phyloP scores from a whole-genome alignment of 2,113 vertebrate species.

The Campylorhamphus procurvoides region DNA sequence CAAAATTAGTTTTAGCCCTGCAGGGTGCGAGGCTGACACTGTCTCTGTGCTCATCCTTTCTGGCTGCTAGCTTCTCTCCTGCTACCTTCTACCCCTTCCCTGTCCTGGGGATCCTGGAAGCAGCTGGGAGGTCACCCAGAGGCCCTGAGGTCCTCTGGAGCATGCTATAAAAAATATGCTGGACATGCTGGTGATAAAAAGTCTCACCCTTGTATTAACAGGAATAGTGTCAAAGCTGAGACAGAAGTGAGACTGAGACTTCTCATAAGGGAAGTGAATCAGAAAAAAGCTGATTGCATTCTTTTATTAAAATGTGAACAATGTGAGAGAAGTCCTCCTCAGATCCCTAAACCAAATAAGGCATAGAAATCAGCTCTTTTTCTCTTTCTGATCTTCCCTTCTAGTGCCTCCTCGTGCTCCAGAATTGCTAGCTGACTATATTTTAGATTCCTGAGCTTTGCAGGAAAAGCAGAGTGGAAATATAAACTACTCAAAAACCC shows the following conservation, averaged over 20 bases:
- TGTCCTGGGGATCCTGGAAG: background rate
- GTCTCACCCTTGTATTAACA: background rate
- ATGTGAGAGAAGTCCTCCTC: background rate
- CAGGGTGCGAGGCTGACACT: background rate
- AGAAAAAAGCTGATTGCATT: background rate
- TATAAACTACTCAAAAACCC: background rate
- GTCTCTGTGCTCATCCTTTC: background rate
- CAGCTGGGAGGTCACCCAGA: background rate
- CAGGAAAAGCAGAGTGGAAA: background rate
- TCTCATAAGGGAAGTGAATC: background rate
- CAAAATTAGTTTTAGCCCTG: accelerated
- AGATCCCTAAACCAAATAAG: conserved; percentile 40
- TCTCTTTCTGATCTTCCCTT: conserved; percentile 9
- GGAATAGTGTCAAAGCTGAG: background rate
- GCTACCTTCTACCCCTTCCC: background rate
- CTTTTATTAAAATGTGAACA: background rate
- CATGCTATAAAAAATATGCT: background rate
- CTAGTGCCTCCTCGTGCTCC: background rate
- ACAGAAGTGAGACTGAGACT: background rate
- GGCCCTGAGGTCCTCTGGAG: background rate
- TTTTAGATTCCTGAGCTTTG: background rate
- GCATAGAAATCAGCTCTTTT: conserved; percentile 4
- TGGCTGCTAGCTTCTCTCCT: background rate
- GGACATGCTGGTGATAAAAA: background rate
- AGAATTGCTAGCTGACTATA: background rate